phyloP scores from a whole-genome alignment of 2,888 invertebrate species.

The Megalurothrips usitatus region DNA sequence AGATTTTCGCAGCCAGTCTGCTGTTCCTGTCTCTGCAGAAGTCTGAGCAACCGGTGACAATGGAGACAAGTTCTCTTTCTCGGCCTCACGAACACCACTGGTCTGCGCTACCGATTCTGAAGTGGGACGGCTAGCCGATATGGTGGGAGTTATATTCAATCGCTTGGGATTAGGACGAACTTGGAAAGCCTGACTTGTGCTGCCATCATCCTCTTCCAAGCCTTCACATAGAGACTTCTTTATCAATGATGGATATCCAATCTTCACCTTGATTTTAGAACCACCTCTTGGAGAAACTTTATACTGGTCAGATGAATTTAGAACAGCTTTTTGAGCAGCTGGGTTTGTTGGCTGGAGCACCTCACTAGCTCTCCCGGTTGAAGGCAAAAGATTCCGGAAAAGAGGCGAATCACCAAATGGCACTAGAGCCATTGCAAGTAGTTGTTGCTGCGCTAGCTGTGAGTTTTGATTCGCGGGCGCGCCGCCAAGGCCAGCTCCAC shows the following conservation, averaged over 20 bases:
- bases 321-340: conserved; percentile 59
- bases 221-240: conserved; percentile 81
- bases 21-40: background rate
- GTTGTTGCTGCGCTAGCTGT: conserved; percentile 54
- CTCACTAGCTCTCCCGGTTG: conserved; percentile 58
- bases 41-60: background rate
- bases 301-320: conserved; percentile 55
- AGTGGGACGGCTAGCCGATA: background rate
- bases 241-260: conserved; percentile 46
- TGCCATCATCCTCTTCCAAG: conserved; percentile 67
- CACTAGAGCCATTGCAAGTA: conserved; percentile 67
- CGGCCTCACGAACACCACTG: background rate
- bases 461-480: conserved; percentile 38
- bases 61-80: conserved; percentile 1
- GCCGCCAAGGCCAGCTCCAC: conserved; percentile 31
- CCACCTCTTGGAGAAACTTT: conserved; percentile 56
- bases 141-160: conserved; percentile 28
- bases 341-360: conserved; percentile 68
- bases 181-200: conserved; percentile 29
- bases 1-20: background rate
- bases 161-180: conserved; percentile 37
- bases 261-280: conserved; percentile 56
- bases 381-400: conserved; percentile 63
- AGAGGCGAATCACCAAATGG: conserved; percentile 87
- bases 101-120: background rate